phyloP scores from a whole-genome alignment of 2,797 vertebrate species.

The Bradypodion pumilum region DNA sequence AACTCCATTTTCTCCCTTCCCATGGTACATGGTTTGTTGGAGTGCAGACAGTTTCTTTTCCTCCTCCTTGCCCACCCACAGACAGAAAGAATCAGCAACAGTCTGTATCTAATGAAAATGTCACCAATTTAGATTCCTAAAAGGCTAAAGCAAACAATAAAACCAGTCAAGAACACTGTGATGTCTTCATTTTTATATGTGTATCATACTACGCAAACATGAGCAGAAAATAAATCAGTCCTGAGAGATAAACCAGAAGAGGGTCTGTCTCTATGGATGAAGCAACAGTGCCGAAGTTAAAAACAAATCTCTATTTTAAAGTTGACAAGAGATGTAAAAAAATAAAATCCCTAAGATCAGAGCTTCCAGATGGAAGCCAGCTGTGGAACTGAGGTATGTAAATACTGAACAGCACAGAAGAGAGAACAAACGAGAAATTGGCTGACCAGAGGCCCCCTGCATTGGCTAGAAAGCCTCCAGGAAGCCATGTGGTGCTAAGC shows the following conservation, averaged over 20 bases:
- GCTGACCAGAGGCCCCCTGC: constrained; percentile 7
- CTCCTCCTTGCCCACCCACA: not conserved
- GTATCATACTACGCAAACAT: not conserved
- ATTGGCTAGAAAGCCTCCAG: constrained; percentile 14
- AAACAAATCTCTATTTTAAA: constrained; percentile 21
- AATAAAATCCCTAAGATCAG: constrained; percentile 13
- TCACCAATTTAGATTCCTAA: constrained; percentile 10
- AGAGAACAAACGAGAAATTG: constrained; percentile 40
- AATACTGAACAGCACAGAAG: constrained; percentile 45
- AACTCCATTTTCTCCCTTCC: no score
- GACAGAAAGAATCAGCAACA: not conserved
- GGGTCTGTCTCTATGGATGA: no score
- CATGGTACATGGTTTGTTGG: not conserved
- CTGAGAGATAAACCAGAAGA: not conserved
- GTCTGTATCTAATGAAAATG: not conserved
- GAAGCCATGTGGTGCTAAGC: not conserved
- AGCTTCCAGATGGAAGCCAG: constrained; percentile 37
- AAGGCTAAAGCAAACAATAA: not conserved
- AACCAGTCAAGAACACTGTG: not conserved
- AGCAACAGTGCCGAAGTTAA: not conserved
- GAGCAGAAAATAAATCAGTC: not conserved
- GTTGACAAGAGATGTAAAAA: not conserved
- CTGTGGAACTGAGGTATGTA: constrained; percentile 51
- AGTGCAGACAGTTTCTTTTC: not conserved
- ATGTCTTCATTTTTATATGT: not conserved